phyloP scores from a whole-genome alignment of 2,888 invertebrate species.

The Orthonevra nobilis region DNA sequence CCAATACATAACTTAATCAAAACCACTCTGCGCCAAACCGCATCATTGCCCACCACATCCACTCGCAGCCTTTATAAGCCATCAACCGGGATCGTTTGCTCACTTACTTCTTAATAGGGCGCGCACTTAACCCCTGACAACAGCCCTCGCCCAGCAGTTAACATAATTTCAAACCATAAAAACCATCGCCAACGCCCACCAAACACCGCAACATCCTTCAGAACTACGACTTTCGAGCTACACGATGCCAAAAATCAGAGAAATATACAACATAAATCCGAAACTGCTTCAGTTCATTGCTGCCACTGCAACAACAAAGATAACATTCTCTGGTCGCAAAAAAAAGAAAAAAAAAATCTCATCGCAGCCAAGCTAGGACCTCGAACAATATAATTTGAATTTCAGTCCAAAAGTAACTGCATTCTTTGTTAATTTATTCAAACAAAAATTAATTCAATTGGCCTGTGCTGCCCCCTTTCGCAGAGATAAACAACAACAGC shows the following conservation, averaged over 20 bases:
- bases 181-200: background rate
- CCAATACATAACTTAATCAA: background rate
- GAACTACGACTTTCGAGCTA: background rate
- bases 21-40: background rate
- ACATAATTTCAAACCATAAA: constrained; percentile 43
- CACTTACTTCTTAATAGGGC: constrained; percentile 31
- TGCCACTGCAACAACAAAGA: constrained; percentile 25
- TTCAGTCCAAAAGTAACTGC: constrained; percentile 58
- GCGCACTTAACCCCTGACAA: constrained; percentile 41
- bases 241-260: constrained; percentile 7
- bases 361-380: background rate
- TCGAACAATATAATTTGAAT: constrained; percentile 52
- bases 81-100: constrained; percentile 16
- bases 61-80: constrained; percentile 35
- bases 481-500: constrained; percentile 55
- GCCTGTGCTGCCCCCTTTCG: constrained; percentile 50
- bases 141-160: constrained; percentile 20
- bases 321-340: constrained; percentile 20
- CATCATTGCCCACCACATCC: constrained; percentile 6
- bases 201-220: background rate
- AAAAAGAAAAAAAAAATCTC: constrained; percentile 20
- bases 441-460: constrained; percentile 69
- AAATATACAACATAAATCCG: constrained; percentile 32
- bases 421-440: constrained; percentile 63
- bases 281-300: constrained; percentile 19